phyloP scores from a whole-genome alignment of 2,113 vertebrate species.

The Urocynchramus pylzowi region DNA sequence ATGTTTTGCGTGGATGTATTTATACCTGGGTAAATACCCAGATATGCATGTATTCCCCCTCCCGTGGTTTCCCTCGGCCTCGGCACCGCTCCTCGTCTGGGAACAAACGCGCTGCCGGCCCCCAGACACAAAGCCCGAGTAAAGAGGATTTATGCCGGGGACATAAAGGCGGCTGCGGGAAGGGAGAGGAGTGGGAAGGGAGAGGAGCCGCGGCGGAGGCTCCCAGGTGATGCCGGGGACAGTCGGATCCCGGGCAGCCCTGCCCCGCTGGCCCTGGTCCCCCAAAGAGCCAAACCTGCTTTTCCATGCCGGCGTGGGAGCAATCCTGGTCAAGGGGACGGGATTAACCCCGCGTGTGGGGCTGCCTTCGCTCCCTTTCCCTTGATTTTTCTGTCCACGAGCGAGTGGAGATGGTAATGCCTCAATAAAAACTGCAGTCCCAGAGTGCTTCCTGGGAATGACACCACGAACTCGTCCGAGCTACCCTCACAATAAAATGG shows the following conservation, averaged over 20 bases:
- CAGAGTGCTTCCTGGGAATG: not conserved
- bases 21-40: not conserved
- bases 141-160: slow-evolving; percentile 53
- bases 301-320: rapidly evolving
- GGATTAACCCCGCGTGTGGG: not conserved
- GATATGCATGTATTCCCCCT: slow-evolving; percentile 37
- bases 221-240: not conserved
- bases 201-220: not conserved
- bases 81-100: slow-evolving; percentile 3
- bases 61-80: not conserved
- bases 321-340: rapidly evolving
- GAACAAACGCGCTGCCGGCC: slow-evolving; percentile 24
- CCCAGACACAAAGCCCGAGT: slow-evolving; percentile 50
- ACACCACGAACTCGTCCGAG: rapidly evolving
- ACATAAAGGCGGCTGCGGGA: slow-evolving; percentile 2
- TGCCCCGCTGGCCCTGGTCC: not conserved
- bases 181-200: not conserved
- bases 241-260: not conserved
- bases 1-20: not conserved
- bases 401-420: not conserved
- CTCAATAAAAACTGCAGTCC: not conserved
- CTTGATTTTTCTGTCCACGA: not conserved
- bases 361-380: not conserved
- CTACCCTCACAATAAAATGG: rapidly evolving
- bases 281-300: rapidly evolving